Evolutionary conservation across 1,140 invertebrate species (phyloP), one percentile per base, ranked within the genome.

Genomic region (Lutraria rhynchaena): DNA sequence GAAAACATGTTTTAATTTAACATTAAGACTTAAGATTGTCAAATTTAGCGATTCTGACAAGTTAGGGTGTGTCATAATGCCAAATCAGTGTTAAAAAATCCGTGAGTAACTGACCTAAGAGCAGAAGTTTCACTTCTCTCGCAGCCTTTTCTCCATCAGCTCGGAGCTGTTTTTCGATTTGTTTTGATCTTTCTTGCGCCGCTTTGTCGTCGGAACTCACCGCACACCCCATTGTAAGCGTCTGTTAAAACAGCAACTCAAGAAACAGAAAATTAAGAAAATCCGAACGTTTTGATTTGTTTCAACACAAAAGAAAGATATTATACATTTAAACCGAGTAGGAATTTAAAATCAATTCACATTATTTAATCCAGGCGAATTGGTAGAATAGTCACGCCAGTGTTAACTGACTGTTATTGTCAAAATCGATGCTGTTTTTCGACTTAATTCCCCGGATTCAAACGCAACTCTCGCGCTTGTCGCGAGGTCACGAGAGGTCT

Each of bases 91-190:
- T 7, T 41, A 41, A 41, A 5, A 33, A 55, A 7, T 9, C 5
- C n/a, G n/a, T 41, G 9, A 35, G 5, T 60, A 49, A 87, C 83
- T 84, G 93, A 97, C 96, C 97, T 83, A 98, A 93, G 63, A 98
- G 92, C 49, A 98, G 93, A 74, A 98, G 94, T 93, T 98, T 98
- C 86, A 98, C 96, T 95, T 98, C 96, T 88, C 95, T 95, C 51
- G 96, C 95, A 78, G 96, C 95, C 83, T 95, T 94, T 93, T 97
- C 96, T 83, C 96, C 96, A 94, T 97, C 96, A 58, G 95, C 95
- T 86, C 96, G 90, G 29, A 98, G 92, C 91, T 96, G 95, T 92
- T 96, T 95, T 93, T 98, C 97, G 90, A 98, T 98, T 92, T 96
- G 96, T 93, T 97, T 97, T 31, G 96, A 97, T 88, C 96, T 94